Evolutionary conservation across 2,797 vertebrate genomes (phyloP).

Genomic region (Acomys russatus): DNA sequence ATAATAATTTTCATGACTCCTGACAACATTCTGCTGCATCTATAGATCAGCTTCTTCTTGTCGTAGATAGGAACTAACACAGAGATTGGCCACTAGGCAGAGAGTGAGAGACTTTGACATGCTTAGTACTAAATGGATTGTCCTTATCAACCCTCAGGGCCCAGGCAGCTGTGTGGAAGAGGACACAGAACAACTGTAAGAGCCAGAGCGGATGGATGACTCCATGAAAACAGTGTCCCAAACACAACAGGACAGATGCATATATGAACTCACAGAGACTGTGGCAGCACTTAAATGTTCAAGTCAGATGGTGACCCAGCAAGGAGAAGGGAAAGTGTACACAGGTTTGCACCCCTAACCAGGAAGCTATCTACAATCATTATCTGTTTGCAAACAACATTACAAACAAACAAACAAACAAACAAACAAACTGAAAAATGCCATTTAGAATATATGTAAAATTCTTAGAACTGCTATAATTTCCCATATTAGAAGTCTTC

Average conservation of each 20-base stretch:
- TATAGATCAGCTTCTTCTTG: background rate
- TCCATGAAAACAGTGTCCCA: background rate
- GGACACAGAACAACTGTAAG: background rate
- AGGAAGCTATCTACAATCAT: background rate
- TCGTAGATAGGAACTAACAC: background rate
- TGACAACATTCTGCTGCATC: background rate
- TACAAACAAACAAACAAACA: too few species aligned
- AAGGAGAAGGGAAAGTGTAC: background rate
- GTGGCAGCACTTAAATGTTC: background rate
- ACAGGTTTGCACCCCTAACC: background rate
- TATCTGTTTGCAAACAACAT: background rate
- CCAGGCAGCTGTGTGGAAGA: background rate
- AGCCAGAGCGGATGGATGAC: too few species aligned
- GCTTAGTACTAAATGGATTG: background rate
- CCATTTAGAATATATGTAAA: constrained; percentile 15
- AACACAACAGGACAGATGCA: background rate
- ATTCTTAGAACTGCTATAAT: constrained; percentile 39
- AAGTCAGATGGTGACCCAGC: background rate
- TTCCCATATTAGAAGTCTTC: constrained; percentile 7
- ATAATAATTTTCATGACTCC: background rate
- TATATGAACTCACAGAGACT: background rate
- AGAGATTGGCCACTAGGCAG: background rate
- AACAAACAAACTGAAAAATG: background rate
- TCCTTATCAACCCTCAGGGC: background rate
- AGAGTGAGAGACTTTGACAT: background rate